Conservation (phyloP, 2,797 vertebrate species). For the Leontocebus nigricollis region DNA sequence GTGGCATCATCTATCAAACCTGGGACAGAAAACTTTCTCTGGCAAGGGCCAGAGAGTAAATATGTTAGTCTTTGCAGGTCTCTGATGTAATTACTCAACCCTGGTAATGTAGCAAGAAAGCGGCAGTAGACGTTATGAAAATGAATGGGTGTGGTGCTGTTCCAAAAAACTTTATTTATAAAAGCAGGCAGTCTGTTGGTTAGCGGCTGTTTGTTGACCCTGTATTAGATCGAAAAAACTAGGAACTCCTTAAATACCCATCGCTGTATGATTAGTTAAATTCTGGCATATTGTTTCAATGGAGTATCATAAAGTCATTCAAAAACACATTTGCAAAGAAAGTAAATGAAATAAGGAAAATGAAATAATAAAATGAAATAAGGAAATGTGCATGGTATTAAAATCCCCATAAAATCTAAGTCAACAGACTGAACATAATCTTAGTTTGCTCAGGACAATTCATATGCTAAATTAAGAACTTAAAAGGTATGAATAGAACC, state of each 20-base stretch:
- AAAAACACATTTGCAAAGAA: not conserved
- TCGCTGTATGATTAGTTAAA: not conserved
- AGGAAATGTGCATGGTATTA: not conserved
- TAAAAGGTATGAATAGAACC: not conserved
- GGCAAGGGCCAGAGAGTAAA: not conserved
- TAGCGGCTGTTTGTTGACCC: not conserved
- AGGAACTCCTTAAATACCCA: not conserved
- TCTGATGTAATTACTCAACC: not conserved
- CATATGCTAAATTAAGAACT: not conserved
- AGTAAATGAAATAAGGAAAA: not conserved
- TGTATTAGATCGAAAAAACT: not conserved
- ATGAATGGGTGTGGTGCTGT: not conserved
- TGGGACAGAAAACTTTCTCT: not conserved
- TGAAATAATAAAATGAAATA: not conserved
- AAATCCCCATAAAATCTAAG: not conserved
- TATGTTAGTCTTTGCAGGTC: not conserved
- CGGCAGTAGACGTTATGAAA: not conserved
- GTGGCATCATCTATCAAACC: not conserved
- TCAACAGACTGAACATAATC: not conserved
- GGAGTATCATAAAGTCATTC: not conserved
- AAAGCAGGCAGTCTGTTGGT: not conserved
- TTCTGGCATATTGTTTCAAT: not conserved
- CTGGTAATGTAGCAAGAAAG: not conserved
- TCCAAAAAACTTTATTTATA: not conserved
- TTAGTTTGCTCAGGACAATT: not conserved